A percentile compares a stretch with the other conserved stretches of the same genome.
phyloP scores from a whole-genome alignment of 1,140 invertebrate genomes.

The Sitophilus oryzae region DNA sequence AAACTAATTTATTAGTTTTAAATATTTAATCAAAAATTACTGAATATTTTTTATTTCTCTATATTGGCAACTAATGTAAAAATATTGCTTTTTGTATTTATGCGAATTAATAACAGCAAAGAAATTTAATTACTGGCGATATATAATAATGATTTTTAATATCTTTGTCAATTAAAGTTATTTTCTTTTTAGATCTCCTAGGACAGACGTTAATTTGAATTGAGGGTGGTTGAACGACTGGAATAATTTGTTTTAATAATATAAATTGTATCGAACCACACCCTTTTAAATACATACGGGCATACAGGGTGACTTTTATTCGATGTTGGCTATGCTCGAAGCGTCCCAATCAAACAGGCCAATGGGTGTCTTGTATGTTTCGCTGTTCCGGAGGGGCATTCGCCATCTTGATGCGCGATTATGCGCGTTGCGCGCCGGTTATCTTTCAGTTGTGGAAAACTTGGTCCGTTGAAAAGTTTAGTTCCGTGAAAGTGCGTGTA shows the following conservation, averaged over 20 bases:
- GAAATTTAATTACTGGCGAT: too few species aligned
- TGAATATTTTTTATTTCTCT: too few species aligned
- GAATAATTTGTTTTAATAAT: slow-evolving; percentile 1
- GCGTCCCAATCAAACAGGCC: slow-evolving; percentile 21
- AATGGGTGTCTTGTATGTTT: slow-evolving; percentile 10
- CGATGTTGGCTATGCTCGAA: slow-evolving; percentile 19
- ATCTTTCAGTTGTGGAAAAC: slow-evolving; percentile 20
- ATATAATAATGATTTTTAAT: too few species aligned
- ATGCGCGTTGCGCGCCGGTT: slow-evolving; percentile 21
- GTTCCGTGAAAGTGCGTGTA: slow-evolving; percentile 14
- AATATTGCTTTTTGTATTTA: too few species aligned
- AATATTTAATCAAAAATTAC: too few species aligned
- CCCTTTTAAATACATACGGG: slow-evolving; percentile 9
- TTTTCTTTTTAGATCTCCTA: too few species aligned
- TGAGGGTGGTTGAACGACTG: too few species aligned
- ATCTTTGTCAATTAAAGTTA: too few species aligned
- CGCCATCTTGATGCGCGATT: slow-evolving; percentile 27
- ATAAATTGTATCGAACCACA: slow-evolving; percentile 13
- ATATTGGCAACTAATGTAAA: too few species aligned
- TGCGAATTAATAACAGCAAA: too few species aligned
- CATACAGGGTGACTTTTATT: slow-evolving; percentile 12
- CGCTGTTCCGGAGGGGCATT: slow-evolving; percentile 19
- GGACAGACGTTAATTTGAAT: too few species aligned
- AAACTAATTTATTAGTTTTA: too few species aligned
- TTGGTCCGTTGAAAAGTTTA: slow-evolving; percentile 18